phyloP scores from a whole-genome alignment of 2,888 invertebrate species.

The Perizoma flavofasciatum region DNA sequence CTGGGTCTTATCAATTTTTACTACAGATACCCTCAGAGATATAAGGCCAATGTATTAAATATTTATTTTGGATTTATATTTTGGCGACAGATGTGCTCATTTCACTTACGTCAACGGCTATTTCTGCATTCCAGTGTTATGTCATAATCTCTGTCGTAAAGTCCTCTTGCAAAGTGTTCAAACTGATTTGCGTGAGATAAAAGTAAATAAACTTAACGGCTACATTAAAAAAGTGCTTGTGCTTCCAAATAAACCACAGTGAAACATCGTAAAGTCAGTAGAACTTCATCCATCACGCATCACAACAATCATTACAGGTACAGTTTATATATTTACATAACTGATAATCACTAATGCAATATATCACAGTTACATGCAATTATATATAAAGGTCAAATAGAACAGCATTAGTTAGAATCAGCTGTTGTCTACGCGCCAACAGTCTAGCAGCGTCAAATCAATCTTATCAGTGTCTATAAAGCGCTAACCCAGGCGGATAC shows the following conservation, averaged over 20 bases:
- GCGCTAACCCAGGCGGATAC: slow-evolving; percentile 50
- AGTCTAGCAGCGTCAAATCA: slow-evolving; percentile 47
- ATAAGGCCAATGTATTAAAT: slow-evolving; percentile 23
- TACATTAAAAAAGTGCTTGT: too few relatives aligned
- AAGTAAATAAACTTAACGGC: slow-evolving; percentile 12
- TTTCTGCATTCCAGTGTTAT: slow-evolving; percentile 30
- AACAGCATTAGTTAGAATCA: slow-evolving; percentile 39
- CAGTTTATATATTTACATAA: slow-evolving; percentile 8
- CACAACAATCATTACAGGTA: too few relatives aligned
- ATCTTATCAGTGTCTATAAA: slow-evolving; percentile 51
- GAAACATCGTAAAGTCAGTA: too few relatives aligned
- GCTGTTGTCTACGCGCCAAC: slow-evolving; percentile 39
- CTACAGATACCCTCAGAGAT: not conserved
- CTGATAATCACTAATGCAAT: slow-evolving; percentile 26
- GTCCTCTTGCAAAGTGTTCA: slow-evolving; percentile 14
- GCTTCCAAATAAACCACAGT: too few relatives aligned
- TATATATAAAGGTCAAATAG: slow-evolving; percentile 43
- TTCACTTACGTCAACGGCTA: slow-evolving; percentile 28
- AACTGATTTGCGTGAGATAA: slow-evolving; percentile 18
- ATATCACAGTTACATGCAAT: slow-evolving; percentile 26
- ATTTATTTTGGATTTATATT: slow-evolving; percentile 21
- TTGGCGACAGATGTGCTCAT: slow-evolving; percentile 30
- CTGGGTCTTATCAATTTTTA: slow-evolving; percentile 3
- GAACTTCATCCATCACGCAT: too few relatives aligned
- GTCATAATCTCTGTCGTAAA: slow-evolving; percentile 26